A percentile compares a stretch with the other conserved stretches of the same genome.
Evolutionary conservation across 2,113 vertebrate species (phyloP).

Genomic region (Plectropomus leopardus): DNA sequence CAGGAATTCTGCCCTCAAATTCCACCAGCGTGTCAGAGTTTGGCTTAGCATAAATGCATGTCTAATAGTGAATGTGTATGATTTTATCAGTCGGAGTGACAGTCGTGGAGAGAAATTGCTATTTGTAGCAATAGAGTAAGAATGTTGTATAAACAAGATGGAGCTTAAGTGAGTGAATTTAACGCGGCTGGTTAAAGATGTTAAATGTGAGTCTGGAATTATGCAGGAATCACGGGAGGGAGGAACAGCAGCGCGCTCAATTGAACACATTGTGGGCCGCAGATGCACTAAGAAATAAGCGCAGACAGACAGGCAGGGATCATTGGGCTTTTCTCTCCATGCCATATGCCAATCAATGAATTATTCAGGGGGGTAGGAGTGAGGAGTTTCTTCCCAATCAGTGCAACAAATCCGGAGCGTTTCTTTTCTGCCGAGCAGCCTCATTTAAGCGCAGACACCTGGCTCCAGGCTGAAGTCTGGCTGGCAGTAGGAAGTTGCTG

Average conservation of each 20-base stretch:
- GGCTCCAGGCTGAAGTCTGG: neutral
- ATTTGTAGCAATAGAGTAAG: slow-evolving; percentile 9
- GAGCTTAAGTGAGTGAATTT: slow-evolving; percentile 37
- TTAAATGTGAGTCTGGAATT: slow-evolving; percentile 44
- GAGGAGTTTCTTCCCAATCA: slow-evolving; percentile 71
- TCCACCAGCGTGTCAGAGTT: slow-evolving; percentile 16
- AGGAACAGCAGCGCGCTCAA: slow-evolving; percentile 37
- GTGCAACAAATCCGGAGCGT: slow-evolving; percentile 37
- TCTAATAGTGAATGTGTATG: slow-evolving; percentile 34
- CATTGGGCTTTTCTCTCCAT: slow-evolving; percentile 57
- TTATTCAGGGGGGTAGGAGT: slow-evolving; percentile 70
- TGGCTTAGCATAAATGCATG: slow-evolving; percentile 47
- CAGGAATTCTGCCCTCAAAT: slow-evolving; percentile 39
- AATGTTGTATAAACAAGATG: slow-evolving; percentile 40
- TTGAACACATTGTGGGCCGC: slow-evolving; percentile 36
- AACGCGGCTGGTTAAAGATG: slow-evolving; percentile 56
- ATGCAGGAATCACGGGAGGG: slow-evolving; percentile 33
- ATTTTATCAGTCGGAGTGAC: slow-evolving; percentile 30
- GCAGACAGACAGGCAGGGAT: slow-evolving; percentile 55
- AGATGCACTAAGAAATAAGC: slow-evolving; percentile 32
- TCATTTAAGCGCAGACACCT: slow-evolving; percentile 6
- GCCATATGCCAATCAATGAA: slow-evolving; percentile 83
- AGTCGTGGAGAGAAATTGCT: neutral
- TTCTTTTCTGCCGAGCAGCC: slow-evolving; percentile 9
- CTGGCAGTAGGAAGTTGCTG: slow-evolving; percentile 10